A percentile compares a stretch with the other conserved stretches of the same genome.
Evolutionary conservation across 2,113 vertebrate genomes (phyloP).

Genomic region (Bubo scandiacus): DNA sequence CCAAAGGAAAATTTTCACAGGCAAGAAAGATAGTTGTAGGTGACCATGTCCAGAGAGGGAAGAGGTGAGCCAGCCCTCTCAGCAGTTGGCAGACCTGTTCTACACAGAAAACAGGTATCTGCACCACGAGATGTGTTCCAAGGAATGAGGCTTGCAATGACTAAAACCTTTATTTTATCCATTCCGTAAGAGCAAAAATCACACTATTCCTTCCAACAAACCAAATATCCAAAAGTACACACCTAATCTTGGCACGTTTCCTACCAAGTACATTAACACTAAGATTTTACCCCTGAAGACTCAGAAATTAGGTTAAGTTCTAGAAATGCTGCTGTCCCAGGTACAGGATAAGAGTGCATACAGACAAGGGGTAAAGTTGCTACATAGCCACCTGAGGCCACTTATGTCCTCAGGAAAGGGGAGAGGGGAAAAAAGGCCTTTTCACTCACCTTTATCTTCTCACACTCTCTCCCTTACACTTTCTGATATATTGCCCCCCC

Average conservation of each 20-base stretch:
- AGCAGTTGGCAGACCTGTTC: not conserved
- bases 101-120: not conserved
- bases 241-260: not conserved
- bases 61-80: not conserved
- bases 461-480: not conserved
- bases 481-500: not conserved
- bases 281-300: not conserved
- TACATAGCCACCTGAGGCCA: not conserved
- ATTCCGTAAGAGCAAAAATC: not conserved
- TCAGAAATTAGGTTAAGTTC: not conserved
- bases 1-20: not conserved
- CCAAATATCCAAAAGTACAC: not conserved
- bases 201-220: not conserved
- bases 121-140: not conserved
- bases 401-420: not conserved
- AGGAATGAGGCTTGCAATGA: not conserved
- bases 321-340: not conserved
- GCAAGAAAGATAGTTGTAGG: not conserved
- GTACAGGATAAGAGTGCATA: not conserved
- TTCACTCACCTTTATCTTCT: not conserved
- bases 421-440: too few relatives aligned
- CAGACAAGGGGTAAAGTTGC: not conserved
- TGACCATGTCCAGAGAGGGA: not conserved
- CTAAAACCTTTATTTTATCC: not conserved
- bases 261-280: not conserved